phyloP scores from a whole-genome alignment of 2,797 vertebrate species.

The Esox lucius region DNA sequence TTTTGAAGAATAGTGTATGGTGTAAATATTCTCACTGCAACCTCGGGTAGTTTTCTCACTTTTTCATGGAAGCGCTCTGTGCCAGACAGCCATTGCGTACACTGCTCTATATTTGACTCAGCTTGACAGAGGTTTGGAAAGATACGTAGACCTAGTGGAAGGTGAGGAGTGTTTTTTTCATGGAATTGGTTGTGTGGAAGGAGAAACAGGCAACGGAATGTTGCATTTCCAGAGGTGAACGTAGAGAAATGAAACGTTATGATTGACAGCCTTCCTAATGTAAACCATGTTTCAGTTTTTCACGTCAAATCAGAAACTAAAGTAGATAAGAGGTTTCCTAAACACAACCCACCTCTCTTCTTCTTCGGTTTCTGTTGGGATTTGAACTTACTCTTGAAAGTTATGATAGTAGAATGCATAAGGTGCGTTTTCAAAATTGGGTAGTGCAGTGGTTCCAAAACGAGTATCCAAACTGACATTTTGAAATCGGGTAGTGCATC shows the following conservation, averaged over 20 bases:
- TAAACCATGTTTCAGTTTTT: constrained; percentile 55
- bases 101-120: not conserved
- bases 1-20: constrained; percentile 3
- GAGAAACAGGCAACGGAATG: constrained; percentile 43
- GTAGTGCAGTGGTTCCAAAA: too few species aligned
- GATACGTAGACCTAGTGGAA: constrained; percentile 46
- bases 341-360: too few species aligned
- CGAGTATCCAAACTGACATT: too few species aligned
- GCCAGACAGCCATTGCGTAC: not conserved
- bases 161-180: constrained; percentile 51
- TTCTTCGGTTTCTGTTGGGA: too few species aligned
- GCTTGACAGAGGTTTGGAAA: not conserved
- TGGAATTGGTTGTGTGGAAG: constrained; percentile 42
- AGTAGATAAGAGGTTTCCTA: too few species aligned
- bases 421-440: too few species aligned
- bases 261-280: constrained; percentile 53
- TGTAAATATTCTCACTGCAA: not conserved
- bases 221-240: constrained; percentile 35
- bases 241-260: constrained; percentile 55
- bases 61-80: not conserved
- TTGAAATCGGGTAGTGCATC: too few species aligned
- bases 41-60: not conserved
- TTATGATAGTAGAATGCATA: too few species aligned
- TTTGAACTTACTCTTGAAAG: too few species aligned
- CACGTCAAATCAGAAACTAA: constrained; percentile 33